Evolutionary conservation across 2,113 vertebrate genomes (phyloP), one percentile per base, ranked within the genome.

Genomic region (Psammodynastes pulverulentus): DNA sequence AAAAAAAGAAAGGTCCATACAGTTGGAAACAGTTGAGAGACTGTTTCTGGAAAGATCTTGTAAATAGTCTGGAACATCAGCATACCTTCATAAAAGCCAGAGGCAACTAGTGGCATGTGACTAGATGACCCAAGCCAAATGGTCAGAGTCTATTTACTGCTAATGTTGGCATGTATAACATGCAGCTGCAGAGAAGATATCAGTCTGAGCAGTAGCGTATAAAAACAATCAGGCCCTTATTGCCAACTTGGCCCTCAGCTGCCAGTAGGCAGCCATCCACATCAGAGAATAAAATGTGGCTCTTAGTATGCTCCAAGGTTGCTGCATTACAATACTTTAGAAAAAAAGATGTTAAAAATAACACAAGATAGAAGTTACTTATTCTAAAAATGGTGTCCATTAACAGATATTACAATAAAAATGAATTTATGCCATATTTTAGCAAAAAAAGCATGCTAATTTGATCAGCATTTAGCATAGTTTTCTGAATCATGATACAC

Each of bases 171-270:
- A 95, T 88, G 87, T 0, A 3, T 84, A 91, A 67, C 79, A 88
- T 90, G 92, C 94, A 97, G 95, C 93, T 97, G 95, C 94, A 90
- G 93, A 96, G 79, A 72, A 12, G 0, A 92, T 19, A 90, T 92
- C 93, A 96, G 89, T 90, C 91, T 91, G 90, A 95, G 93, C 62
- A 96, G 93, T 88, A 95, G 95, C 49, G 89, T 95, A 39, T 92
- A 96, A 72, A 84, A 26, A 4, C 3, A 0, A 88, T 92, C 95
- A 95, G 94, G 91, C 94, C 94, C 53, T 89, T 46, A 62, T 51
- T 89, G 79, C 53, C 91, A 95, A 94, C 94, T 96, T 97, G 53
- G 87, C 34, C 34, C 72, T 72, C 79, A 48, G 56, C 92, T 2
- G 88, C 87, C 9, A 90, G 84, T 34, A 4, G 39, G 29, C 85